Evolutionary conservation across 2,113 vertebrate species (phyloP), one percentile per base, ranked within the genome.

Genomic region (Perccottus glenii): DNA sequence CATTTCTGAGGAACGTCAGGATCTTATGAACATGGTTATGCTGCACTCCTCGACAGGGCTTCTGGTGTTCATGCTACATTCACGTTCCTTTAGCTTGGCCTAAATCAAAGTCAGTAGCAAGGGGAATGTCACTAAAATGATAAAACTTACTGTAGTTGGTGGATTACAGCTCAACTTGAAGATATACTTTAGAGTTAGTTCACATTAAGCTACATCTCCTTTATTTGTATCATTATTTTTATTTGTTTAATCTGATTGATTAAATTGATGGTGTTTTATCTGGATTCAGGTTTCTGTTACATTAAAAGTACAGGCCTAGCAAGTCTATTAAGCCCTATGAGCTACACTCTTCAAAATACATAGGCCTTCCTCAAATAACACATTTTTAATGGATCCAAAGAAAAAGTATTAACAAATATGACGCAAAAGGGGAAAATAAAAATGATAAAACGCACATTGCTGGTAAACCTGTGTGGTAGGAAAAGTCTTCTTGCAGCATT

Each of bases 31-130:
- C 71, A 78, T 70, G 60, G 60, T 53, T 64, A 78, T 81, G 61
- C 65, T 82, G 78, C 52, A 78, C 77, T 87, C 80, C 75, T 82
- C n/a, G 19, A 69, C 69, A 58, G 69, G 78, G 77, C 70, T 71
- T 68, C 82, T 80, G 72, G 80, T 78, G 78, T 58, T 84, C 88
- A 90, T 88, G 88, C 88, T 91, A 88, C 84, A 88, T 88, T 86
- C 84, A 68, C 19, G 49, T 75, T 64, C 73, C 79, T 78, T 87
- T 61, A 74, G 64, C 78, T 60, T 73, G 51, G 33, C 4, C 33
- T 14, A 27, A 52, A 67, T 47, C 19, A 19, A 85, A 70, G 67
- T 84, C 68, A 81, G n/a, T n/a, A n/a, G 78, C 76, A 49, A 27
- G 70, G 65, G 61, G 47, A 83, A 78, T 49, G 64, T 16, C 70